Base-by-base conservation (phyloP, 2,797 vertebrate species). In the Gymnodraco acuticeps region DNA sequence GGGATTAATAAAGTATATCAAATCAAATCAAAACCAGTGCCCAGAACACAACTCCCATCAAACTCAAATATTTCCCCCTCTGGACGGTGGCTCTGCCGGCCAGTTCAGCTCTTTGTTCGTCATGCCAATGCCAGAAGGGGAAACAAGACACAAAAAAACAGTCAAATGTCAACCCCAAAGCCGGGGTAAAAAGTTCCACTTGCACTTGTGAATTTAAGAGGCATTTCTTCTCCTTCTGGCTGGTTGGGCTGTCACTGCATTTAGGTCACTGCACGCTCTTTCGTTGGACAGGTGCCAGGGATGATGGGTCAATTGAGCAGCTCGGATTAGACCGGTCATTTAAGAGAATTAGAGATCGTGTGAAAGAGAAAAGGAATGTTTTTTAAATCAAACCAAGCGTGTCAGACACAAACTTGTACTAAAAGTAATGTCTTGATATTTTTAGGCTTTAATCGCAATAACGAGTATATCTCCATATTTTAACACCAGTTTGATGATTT, bases 41-140 rank as follows among this genome's bases (percentile, higher is more conserved):
- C 84, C 68, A 70, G 74, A 85, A 77, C 83, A 76, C 75, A 74
- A 50, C 73, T 70, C 62, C 82, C 80, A 87, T 89, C 82, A 85
- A 86, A 88, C 72, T 64, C 46, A 81, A 79, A 52, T 33, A 47
- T 65, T 78, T 65, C 78, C 66, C 81, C 87, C 20, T 72, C 71
- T 64, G 83, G 89, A 89, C 81, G 1, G 71, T 19, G 55, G 20
- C 88, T 83, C 85, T 43, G 74, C 62, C 63, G 81, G 83, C 83
- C 70, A 60, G 50, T 73, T 77, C 67, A 63, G 77, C 77, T 74
- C 81, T 84, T 76, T 88, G 80, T 86, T 87, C 81, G 82, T 88
- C 78, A 76, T 43, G 83, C 76, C 77, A 77, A 56, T 73, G 81
- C 77, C 70, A 53, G 16, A 42, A 63, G 31, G 33, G 33, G 33